These are phyloP conservation scores for Agonum fuliginosum DNA, from an alignment of 2,888 invertebrate species.

Conservation along the genomic window DNA sequence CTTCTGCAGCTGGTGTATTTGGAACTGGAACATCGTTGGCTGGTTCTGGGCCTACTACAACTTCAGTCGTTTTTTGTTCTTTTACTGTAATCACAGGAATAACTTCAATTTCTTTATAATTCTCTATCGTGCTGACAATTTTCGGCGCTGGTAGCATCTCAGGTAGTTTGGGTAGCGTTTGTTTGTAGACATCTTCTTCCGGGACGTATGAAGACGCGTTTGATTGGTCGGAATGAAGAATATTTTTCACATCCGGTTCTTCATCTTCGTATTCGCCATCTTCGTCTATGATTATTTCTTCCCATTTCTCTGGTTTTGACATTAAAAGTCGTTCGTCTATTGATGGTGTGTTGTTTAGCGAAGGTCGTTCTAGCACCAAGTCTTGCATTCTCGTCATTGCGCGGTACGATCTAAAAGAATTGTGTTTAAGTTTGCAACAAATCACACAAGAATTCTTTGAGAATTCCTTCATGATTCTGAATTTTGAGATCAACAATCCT, in stretches of 20 bases:
- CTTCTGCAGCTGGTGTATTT: not conserved
- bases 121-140: not conserved
- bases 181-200: constrained; percentile 4
- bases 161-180: not conserved
- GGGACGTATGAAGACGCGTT: constrained; percentile 10
- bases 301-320: constrained; percentile 36
- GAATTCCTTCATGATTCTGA: no score
- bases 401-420: constrained; percentile 26
- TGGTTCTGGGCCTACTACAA: no score
- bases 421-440: not conserved
- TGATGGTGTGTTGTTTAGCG: not conserved
- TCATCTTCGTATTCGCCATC: not conserved
- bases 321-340: not conserved
- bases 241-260: constrained; percentile 1
- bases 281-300: constrained; percentile 50
- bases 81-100: not conserved
- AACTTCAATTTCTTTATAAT: constrained; percentile 4
- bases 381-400: not conserved
- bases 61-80: not conserved
- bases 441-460: no score
- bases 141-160: constrained; percentile 2
- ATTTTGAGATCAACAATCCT: no score
- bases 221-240: constrained; percentile 24
- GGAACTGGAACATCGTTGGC: not conserved
- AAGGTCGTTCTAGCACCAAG: not conserved